These are phyloP conservation scores for Stenolophus ochropezus DNA, from an alignment of 2,888 invertebrate genomes.

Conservation along the genomic window DNA sequence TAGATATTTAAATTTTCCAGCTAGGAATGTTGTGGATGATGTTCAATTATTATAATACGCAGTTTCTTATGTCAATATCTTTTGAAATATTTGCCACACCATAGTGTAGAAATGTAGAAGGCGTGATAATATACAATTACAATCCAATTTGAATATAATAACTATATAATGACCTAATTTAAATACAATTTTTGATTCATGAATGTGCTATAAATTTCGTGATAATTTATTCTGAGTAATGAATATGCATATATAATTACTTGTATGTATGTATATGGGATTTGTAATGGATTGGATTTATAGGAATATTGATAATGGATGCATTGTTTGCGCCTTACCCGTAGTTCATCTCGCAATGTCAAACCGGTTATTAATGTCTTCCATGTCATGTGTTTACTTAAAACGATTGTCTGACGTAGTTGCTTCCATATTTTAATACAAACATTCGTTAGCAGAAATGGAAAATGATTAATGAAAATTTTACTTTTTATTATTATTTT, in stretches of 20 bases:
- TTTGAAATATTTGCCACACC: neutral
- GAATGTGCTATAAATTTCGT: neutral
- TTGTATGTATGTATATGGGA: neutral
- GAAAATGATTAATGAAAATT: too few species aligned
- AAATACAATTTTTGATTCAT: neutral
- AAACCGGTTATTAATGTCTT: conserved; percentile 25
- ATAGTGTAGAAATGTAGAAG: neutral
- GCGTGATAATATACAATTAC: neutral
- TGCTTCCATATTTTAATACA: neutral
- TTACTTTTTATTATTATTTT: too few species aligned
- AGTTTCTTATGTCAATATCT: neutral
- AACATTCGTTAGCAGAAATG: neutral
- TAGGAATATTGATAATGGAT: conserved; percentile 7
- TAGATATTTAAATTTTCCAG: too few species aligned
- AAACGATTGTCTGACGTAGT: conserved; percentile 3
- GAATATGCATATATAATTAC: conserved; percentile 16
- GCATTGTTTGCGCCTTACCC: conserved; percentile 33
- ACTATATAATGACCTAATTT: neutral
- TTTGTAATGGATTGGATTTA: neutral
- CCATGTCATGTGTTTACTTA: neutral
- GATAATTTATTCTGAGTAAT: neutral
- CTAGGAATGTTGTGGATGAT: too few species aligned
- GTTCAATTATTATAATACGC: too few species aligned
- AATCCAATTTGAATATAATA: neutral
- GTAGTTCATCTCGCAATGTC: conserved; percentile 1